Conservation (phyloP, 2,888 invertebrate genomes). For the Tanaodytes sp. region DNA sequence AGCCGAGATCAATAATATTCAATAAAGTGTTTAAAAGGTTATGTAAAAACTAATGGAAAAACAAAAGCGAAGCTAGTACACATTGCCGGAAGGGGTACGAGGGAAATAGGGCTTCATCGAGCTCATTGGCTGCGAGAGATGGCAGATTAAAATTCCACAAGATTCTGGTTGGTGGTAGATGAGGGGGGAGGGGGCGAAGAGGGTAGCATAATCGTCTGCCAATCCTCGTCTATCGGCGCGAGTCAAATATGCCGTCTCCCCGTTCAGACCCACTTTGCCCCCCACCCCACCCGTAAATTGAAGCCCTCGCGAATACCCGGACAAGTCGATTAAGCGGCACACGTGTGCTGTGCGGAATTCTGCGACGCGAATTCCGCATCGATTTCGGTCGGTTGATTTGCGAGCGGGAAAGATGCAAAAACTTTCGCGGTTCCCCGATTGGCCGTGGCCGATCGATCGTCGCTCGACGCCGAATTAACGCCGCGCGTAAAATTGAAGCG, state of each 20-base stretch:
- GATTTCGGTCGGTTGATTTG: constrained; percentile 25
- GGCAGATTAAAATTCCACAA: constrained; percentile 57
- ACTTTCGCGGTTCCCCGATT: constrained; percentile 22
- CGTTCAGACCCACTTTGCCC: no score
- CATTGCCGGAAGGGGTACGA: no score
- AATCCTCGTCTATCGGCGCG: constrained; percentile 27
- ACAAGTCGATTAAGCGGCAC: constrained; percentile 55
- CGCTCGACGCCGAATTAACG: constrained; percentile 30
- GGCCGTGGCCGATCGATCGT: constrained; percentile 25
- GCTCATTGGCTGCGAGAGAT: constrained; percentile 47
- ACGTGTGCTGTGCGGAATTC: constrained; percentile 40
- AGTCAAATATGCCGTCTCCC: constrained; percentile 39
- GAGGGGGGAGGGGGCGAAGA: neutral
- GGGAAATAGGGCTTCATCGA: constrained; percentile 28
- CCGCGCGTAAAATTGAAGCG: constrained; percentile 32
- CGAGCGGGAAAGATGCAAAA: constrained; percentile 26
- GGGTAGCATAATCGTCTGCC: constrained; percentile 37
- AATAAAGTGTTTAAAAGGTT: no score
- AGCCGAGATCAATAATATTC: no score
- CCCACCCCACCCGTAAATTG: neutral
- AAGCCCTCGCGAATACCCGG: constrained; percentile 37
- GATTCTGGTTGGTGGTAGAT: no score
- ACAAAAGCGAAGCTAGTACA: neutral
- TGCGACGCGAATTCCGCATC: constrained; percentile 37
- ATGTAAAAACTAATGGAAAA: neutral